Evolutionary conservation across 30 jellyfish, hydroid and myxozoan genomes (phyloP).

Genomic region (Hydractinia echinata): DNA sequence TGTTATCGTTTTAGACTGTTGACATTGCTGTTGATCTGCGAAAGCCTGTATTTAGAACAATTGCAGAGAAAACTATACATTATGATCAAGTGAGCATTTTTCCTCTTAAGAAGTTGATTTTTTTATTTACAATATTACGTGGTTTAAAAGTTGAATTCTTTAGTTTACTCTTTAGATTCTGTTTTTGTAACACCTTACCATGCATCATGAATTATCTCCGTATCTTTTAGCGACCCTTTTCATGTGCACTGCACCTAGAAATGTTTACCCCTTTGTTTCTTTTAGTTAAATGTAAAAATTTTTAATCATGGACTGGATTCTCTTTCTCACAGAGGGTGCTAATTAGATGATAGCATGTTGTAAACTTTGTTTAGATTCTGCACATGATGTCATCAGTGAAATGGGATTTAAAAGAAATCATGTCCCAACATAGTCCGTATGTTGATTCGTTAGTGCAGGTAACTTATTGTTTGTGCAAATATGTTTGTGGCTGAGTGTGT

Average conservation of each 20-base stretch:
- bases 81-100: slow-evolving; percentile 73
- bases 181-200: background rate
- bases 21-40: slow-evolving; percentile 82
- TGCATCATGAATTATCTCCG: no score
- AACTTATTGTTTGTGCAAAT: background rate
- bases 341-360: background rate
- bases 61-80: slow-evolving; percentile 71
- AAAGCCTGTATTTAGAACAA: slow-evolving; percentile 67
- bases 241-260: no score
- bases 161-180: no score
- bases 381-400: slow-evolving; percentile 79
- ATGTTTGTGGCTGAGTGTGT: no score
- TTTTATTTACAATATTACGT: background rate
- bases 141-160: background rate
- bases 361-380: slow-evolving; percentile 41
- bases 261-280: no score
- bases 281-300: no score
- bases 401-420: slow-evolving; percentile 95
- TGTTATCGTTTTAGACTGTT: slow-evolving; percentile 56
- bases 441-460: slow-evolving; percentile 78
- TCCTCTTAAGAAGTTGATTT: no score
- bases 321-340: no score
- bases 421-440: slow-evolving; percentile 95
- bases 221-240: no score
- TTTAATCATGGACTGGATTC: no score